Base-by-base conservation (phyloP, 2,888 invertebrate species). In the Nymphalis urticae region DNA sequence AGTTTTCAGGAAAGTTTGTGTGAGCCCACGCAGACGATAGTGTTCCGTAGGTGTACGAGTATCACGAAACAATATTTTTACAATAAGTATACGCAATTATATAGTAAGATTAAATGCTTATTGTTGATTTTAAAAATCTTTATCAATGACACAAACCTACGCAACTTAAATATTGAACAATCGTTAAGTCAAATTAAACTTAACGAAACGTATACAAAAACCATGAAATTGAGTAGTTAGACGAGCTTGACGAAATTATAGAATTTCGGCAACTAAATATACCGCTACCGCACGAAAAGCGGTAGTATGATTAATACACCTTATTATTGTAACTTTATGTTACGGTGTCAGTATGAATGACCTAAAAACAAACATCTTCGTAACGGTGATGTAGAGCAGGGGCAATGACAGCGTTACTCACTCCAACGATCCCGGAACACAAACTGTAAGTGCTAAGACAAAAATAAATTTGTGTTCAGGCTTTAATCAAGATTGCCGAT, bases 331-430 rank as follows among this genome's bases (percentile, higher is more conserved):
- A 17, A 56, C 63, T 73, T 73, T 67, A 69, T 75, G 70, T 73
- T 72, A 75, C 70, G 68, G 71, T 74, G 75, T 75, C 72, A 73
- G 63, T 56, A 66, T 59, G 66, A 62, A 58, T 70, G 75, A 75
- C 77, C 76, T 71, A 76, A 70, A 71, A 72, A 67, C 64, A 71
- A 74, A 73, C 72, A 73, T 68, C 69, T 42, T 56, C 70, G 54
- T 76, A 76, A 78, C 76, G 74, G 77, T 76, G 73, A 73, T 69
- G 73, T 75, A 73, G 73, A 72, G 64, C 75, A 70, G 72, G 72
- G 73, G 65, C 75, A 77, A 71, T 73, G 73, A 73, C 75, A 71
- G 73, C 66, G 70, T 76, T 75, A 76, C 73, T 77, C 78, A 71
- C 42, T 42, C 13, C 42, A 13, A 42, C 51, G 60, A 68, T 61